Evolutionary conservation across 2,113 vertebrate genomes (phyloP).

Genomic region (Sapayoa aenigma): DNA sequence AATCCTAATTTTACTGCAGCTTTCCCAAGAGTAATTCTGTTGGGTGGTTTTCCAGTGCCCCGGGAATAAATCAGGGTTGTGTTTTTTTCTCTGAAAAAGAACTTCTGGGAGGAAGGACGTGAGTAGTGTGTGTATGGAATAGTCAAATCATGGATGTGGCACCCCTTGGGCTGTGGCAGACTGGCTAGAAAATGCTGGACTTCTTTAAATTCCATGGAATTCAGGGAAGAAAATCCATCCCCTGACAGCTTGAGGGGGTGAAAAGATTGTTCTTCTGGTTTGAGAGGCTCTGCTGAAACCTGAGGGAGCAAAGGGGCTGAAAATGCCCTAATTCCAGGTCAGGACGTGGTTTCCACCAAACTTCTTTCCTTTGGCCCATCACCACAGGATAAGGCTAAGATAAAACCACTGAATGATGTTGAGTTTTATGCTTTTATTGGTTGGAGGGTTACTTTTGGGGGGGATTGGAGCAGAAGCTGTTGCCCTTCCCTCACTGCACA

Average conservation of each 20-base stretch:
- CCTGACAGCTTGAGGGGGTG: neutral
- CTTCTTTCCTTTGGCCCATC: neutral
- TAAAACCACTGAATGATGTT: accelerated
- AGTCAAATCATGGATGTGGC: neutral
- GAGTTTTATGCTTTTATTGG: neutral
- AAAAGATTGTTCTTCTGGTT: neutral
- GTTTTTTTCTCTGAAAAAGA: neutral
- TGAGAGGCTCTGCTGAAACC: neutral
- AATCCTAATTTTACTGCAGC: neutral
- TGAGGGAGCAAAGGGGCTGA: neutral
- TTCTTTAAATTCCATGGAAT: neutral
- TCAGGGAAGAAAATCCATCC: neutral
- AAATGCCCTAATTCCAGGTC: neutral
- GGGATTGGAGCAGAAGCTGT: neutral
- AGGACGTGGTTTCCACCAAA: neutral
- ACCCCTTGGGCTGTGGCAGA: neutral
- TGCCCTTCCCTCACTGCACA: neutral
- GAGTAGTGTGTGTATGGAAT: neutral
- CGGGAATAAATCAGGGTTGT: neutral
- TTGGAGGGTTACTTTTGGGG: neutral
- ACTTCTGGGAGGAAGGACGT: neutral
- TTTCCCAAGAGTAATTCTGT: neutral
- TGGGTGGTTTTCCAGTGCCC: neutral
- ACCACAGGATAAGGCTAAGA: accelerated
- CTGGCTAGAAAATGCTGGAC: neutral